Evolutionary conservation across 2,888 invertebrate genomes (phyloP).

Genomic region (Stictocephala bisonia): DNA sequence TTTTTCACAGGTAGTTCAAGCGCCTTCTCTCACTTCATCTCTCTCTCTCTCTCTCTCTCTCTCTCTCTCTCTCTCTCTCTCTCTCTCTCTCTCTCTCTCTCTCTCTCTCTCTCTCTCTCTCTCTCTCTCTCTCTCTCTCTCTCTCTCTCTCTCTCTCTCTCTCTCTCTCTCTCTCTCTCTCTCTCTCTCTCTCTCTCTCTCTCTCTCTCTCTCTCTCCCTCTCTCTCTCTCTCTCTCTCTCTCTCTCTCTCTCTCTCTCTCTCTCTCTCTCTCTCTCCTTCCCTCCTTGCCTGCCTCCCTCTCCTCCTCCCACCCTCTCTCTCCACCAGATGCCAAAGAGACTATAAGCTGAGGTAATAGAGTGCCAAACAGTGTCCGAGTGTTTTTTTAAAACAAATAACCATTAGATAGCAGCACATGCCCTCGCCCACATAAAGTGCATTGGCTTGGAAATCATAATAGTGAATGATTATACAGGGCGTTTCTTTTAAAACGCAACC

Average conservation of each 20-base stretch:
- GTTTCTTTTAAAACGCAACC: too few species aligned
- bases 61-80: slow-evolving; percentile 42
- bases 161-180: not conserved
- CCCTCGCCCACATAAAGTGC: too few species aligned
- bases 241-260: not conserved
- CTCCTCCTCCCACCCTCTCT: not conserved
- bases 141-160: not conserved
- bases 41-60: slow-evolving; percentile 46
- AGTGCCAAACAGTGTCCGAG: too few species aligned
- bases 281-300: too few species aligned
- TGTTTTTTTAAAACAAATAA: too few species aligned
- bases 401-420: too few species aligned
- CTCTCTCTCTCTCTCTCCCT: not conserved
- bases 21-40: slow-evolving; percentile 19
- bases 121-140: slow-evolving; percentile 27
- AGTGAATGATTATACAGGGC: too few species aligned
- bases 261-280: slow-evolving; percentile 21
- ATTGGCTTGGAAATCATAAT: too few species aligned
- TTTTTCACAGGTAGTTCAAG: too few species aligned
- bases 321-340: too few species aligned
- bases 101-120: slow-evolving; percentile 26
- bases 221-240: not conserved
- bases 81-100: not conserved
- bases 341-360: too few species aligned
- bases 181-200: not conserved